Base-by-base conservation (phyloP, 2,113 vertebrate species). In the Cacatua alba region DNA sequence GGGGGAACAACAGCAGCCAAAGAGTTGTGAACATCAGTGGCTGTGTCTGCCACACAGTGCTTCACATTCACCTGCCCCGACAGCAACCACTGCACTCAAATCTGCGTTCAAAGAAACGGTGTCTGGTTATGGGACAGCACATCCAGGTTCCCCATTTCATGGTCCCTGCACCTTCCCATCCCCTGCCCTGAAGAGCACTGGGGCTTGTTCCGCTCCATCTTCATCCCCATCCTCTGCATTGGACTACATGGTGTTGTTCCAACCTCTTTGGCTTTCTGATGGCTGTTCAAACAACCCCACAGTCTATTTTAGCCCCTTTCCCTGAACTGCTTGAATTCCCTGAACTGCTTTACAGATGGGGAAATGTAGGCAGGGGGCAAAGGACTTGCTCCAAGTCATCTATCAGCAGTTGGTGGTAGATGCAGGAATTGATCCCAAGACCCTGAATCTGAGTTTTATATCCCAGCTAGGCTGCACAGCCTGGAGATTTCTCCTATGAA, bases 11-110 rank as follows among this genome's bases (percentile, higher is more conserved):
- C 0, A 6, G 59, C 6, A 13, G 63, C 48, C 77, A 25, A 9
- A 51, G 70, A 24, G 67, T 8, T 0, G 0, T 9, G 23, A 64
- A 9, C 0, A 0, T 23, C 55, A 70, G 2, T 0, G 19, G 39
- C 29, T 48, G 43, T 8, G 15, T 33, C 37, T 48, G 55, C 33
- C 72, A 29, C 2, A 65, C 74, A 28, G 16, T 4, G 37, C 64
- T 59, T 35, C 46, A 6, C 0, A 0, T n/a, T 52, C 72, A 24
- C 35, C 46, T 8, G 33, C 41, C 49, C 41, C 5, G 10, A 16
- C 3, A 6, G 13, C 9, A 18, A 4, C 19, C 24, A 9, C 0
- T 9, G 35, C 65, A 33, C 48, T 0, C 57, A 31, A 6, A 39
- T 1, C 2, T 9, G 64, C 64, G 57, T 7, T 14, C 76, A 37